phyloP scores from a whole-genome alignment of 2,888 invertebrate genomes.

The Tortricodes alternella region DNA sequence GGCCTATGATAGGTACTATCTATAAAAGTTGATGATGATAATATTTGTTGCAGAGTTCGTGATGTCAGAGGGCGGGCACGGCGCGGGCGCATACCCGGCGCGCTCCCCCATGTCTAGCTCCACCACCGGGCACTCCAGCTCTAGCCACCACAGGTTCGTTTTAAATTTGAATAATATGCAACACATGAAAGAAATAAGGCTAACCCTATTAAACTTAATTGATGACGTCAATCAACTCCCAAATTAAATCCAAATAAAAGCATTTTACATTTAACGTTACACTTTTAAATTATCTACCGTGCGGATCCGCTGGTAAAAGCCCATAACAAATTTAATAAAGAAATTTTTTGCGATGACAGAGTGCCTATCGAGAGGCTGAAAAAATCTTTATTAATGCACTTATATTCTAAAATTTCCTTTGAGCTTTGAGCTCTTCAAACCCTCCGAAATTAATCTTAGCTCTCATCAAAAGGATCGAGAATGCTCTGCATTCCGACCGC shows the following conservation, averaged over 20 bases:
- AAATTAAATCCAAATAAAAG: background rate
- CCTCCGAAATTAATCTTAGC: slow-evolving; percentile 78
- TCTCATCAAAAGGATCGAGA: slow-evolving; percentile 74
- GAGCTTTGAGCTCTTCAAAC: slow-evolving; percentile 70
- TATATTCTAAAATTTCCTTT: slow-evolving; percentile 80
- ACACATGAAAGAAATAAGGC: too few relatives aligned
- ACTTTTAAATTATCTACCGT: slow-evolving; percentile 17
- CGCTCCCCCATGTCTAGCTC: slow-evolving; percentile 76
- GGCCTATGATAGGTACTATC: background rate
- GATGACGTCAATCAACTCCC: background rate
- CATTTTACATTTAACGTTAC: background rate
- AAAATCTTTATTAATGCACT: slow-evolving; percentile 79
- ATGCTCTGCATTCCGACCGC: slow-evolving; percentile 69
- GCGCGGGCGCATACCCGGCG: slow-evolving; percentile 62
- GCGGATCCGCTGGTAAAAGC: slow-evolving; percentile 68
- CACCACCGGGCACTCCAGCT: slow-evolving; percentile 76
- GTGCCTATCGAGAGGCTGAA: slow-evolving; percentile 62
- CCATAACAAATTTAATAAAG: slow-evolving; percentile 75
- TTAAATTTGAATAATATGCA: too few relatives aligned
- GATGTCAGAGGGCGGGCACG: slow-evolving; percentile 67
- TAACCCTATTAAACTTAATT: too few relatives aligned
- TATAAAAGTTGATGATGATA: background rate
- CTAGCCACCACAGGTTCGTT: slow-evolving; percentile 76
- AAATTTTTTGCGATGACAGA: slow-evolving; percentile 67
- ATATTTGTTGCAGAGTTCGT: slow-evolving; percentile 69